Conservation (phyloP, 2,113 vertebrate genomes). For the Chrysemys picta region DNA sequence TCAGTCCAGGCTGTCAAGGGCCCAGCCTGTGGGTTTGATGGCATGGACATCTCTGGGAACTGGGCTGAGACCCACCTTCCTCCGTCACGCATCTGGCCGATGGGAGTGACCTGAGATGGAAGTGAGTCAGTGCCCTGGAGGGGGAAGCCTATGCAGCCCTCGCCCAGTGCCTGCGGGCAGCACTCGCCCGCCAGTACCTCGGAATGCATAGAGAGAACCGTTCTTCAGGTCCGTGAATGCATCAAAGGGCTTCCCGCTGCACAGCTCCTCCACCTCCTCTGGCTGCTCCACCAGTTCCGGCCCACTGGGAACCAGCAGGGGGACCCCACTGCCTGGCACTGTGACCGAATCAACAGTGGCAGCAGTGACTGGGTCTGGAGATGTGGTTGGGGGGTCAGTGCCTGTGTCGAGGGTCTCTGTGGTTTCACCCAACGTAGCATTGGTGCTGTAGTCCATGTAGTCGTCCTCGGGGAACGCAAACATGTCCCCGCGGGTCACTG, state of each 20-base stretch:
- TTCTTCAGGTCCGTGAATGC: constrained; percentile 95
- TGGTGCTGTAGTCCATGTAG: constrained; percentile 30
- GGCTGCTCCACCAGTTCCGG: rapidly evolving
- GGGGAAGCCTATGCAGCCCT: neutral
- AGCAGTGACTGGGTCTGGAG: neutral
- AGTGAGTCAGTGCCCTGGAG: neutral
- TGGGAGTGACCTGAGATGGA: neutral
- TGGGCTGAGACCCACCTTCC: neutral
- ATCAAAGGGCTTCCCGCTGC: constrained; percentile 88
- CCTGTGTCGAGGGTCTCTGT: neutral
- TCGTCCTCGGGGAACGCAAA: constrained; percentile 89
- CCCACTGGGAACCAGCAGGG: rapidly evolving
- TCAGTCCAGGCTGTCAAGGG: neutral
- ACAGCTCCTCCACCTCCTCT: constrained; percentile 73
- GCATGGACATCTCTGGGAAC: neutral
- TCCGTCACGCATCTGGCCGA: too few species aligned
- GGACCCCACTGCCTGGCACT: neutral
- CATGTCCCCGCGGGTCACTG: constrained; percentile 91
- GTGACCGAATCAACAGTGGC: neutral
- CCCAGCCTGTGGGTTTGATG: neutral
- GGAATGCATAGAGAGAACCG: constrained; percentile 91
- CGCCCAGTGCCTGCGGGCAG: rapidly evolving
- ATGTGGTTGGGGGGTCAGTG: neutral
- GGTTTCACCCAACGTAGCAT: rapidly evolving
- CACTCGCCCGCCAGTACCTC: constrained; percentile 77